Percentiles rank a stretch among this genome's conserved stretches.
phyloP scores from a whole-genome alignment of 2,888 invertebrate genomes.

The Theodoxus fluviatilis region DNA sequence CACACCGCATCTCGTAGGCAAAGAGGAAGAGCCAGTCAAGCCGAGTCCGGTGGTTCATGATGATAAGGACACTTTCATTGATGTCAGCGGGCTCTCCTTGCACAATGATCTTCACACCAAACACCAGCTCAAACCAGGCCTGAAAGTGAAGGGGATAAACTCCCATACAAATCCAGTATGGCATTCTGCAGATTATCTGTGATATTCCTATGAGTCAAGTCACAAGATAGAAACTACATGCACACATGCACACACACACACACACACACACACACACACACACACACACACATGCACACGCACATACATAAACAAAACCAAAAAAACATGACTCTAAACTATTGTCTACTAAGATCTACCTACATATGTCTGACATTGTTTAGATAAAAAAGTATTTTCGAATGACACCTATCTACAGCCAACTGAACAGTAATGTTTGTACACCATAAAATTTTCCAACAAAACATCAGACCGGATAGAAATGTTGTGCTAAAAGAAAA shows the following conservation, averaged over 20 bases:
- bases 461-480: too few relatives aligned
- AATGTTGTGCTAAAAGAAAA: background rate
- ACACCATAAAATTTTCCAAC: too few relatives aligned
- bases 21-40: constrained; percentile 92
- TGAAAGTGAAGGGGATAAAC: too few relatives aligned
- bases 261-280: constrained; percentile 18
- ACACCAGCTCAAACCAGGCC: constrained; percentile 75
- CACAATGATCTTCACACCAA: constrained; percentile 76
- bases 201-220: too few relatives aligned
- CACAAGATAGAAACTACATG: too few relatives aligned
- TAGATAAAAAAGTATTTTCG: constrained; percentile 19
- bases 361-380: background rate
- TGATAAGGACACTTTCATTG: constrained; percentile 77
- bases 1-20: constrained; percentile 76
- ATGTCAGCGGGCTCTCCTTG: constrained; percentile 77
- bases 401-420: too few relatives aligned
- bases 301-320: background rate
- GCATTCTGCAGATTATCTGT: too few relatives aligned
- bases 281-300: background rate
- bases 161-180: too few relatives aligned
- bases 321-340: background rate
- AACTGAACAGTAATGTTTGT: too few relatives aligned
- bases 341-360: background rate
- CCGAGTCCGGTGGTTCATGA: constrained; percentile 86
- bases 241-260: background rate